Base-by-base conservation (phyloP, 1,140 invertebrate genomes). In the Drosophila subobscura region DNA sequence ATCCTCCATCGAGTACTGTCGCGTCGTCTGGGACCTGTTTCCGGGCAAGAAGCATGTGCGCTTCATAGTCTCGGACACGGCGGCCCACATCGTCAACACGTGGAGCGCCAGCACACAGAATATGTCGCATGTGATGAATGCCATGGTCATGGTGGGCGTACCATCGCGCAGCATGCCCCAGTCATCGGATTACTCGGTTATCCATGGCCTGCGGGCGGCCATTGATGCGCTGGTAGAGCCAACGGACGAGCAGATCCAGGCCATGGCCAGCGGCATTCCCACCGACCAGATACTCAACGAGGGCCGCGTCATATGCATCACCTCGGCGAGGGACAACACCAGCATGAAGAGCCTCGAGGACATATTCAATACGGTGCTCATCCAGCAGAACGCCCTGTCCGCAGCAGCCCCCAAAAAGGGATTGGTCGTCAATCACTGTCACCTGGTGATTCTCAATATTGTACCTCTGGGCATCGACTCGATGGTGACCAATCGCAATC, bases 11-110 rank as follows among this genome's bases (percentile, higher is more conserved):
- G 98, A 99, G 92, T 99, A 99, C 90, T 98, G 97, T 86, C 93
- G 98, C 22, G 98, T 99, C 75, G 97, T 98, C 5, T 99, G 97
- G 97, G 98, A 99, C 92, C 93, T 99, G 23, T 99, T 98, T 93
- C 97, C 97, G 0, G 93, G 94, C 41, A 95, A 95, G 63, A 97
- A 97, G 94, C 92, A 98, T 92, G 96, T 97, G 0, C 93, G 96
- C 67, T 97, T 98, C 92, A 94, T 98, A 53, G 95, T 97, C 0
- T 97, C 96, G 89, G 96, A 98, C 92, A 94, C 94, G 55, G 93
- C 94, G 25, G 95, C 96, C 2, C 95, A 96, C 72, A 94, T 95
- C 57, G 92, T 98, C 7, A 98, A 97, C 78, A 95, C 95, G 72
- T 98, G 97, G 97, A 94, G 92, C 72, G 91, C 93, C 14, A 89